Percentiles rank a stretch among this genome's conserved stretches.
phyloP scores from a whole-genome alignment of 2,797 vertebrate genomes.

The Eupleurogrammus muticus region DNA sequence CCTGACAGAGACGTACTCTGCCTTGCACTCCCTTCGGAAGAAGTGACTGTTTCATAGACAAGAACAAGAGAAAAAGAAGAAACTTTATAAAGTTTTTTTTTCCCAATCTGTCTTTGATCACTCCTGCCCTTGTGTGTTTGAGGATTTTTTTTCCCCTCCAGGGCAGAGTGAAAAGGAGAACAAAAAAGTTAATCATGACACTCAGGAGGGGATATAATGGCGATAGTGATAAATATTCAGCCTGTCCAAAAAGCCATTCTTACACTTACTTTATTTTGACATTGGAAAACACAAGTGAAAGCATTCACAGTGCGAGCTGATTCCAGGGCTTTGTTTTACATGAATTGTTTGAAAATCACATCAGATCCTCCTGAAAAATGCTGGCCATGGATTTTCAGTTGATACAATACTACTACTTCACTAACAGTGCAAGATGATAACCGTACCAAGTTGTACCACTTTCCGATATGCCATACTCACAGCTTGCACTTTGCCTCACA shows the following conservation, averaged over 20 bases:
- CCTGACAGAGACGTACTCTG: slow-evolving; percentile 63
- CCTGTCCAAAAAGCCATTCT: slow-evolving; percentile 40
- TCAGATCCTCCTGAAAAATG: slow-evolving; percentile 27
- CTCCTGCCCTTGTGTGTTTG: slow-evolving; percentile 51
- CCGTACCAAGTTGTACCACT: background rate
- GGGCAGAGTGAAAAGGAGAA: slow-evolving; percentile 42
- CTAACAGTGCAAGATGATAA: background rate
- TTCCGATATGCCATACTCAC: background rate
- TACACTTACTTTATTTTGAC: slow-evolving; percentile 38
- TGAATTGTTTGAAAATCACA: slow-evolving; percentile 18
- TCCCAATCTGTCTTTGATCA: slow-evolving; percentile 62
- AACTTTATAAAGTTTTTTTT: slow-evolving; percentile 64
- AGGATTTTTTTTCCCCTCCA: slow-evolving; percentile 45
- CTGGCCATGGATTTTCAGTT: slow-evolving; percentile 3
- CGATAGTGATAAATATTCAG: slow-evolving; percentile 36
- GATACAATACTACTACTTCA: background rate
- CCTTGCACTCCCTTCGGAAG: slow-evolving; percentile 63
- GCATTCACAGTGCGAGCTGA: slow-evolving; percentile 19
- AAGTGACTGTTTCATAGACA: slow-evolving; percentile 57
- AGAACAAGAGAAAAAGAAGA: slow-evolving; percentile 35
- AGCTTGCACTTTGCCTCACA: background rate
- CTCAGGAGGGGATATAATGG: slow-evolving; percentile 55
- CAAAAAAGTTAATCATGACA: slow-evolving; percentile 61
- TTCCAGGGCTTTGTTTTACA: slow-evolving; percentile 12
- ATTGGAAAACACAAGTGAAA: slow-evolving; percentile 49